Evolutionary conservation across 2,888 invertebrate species (phyloP).

Genomic region (Caenorhabditis plicata): DNA sequence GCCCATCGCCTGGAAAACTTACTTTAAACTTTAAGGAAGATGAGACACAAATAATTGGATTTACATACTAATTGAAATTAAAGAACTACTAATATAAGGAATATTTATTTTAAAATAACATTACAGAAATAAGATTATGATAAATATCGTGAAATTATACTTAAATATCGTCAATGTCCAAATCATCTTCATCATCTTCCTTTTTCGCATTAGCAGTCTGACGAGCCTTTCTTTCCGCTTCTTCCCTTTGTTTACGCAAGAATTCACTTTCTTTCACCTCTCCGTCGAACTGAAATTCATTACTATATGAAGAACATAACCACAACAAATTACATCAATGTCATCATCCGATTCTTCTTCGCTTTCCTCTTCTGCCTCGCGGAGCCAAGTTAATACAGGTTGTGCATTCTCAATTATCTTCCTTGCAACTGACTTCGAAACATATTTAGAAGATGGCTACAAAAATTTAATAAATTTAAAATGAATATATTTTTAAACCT

Average conservation of each 20-base stretch:
- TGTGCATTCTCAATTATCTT: slow-evolving; percentile 89
- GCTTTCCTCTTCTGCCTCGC: slow-evolving; percentile 87
- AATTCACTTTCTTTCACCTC: slow-evolving; percentile 27
- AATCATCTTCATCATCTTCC: slow-evolving; percentile 42
- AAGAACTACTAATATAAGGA: neutral
- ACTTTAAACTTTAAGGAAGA: neutral
- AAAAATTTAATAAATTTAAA: slow-evolving; percentile 19
- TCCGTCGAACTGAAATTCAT: slow-evolving; percentile 53
- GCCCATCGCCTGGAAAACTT: slow-evolving; percentile 19
- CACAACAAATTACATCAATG: slow-evolving; percentile 53
- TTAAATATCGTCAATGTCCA: slow-evolving; percentile 62
- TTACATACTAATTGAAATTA: neutral
- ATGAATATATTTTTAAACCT: slow-evolving; percentile 70
- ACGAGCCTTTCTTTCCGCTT: slow-evolving; percentile 18
- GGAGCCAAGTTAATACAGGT: slow-evolving; percentile 93
- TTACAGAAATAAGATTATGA: neutral
- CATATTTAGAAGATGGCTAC: slow-evolving; percentile 80
- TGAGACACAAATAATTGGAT: neutral
- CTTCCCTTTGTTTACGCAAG: slow-evolving; percentile 38
- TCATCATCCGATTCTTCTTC: slow-evolving; percentile 77
- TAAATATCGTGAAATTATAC: slow-evolving; percentile 3
- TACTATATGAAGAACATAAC: no score
- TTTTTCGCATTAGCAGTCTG: slow-evolving; percentile 11
- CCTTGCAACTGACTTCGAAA: slow-evolving; percentile 81
- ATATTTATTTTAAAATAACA: neutral